phyloP scores from a whole-genome alignment of 2,888 invertebrate species.

The Andrena camellia region DNA sequence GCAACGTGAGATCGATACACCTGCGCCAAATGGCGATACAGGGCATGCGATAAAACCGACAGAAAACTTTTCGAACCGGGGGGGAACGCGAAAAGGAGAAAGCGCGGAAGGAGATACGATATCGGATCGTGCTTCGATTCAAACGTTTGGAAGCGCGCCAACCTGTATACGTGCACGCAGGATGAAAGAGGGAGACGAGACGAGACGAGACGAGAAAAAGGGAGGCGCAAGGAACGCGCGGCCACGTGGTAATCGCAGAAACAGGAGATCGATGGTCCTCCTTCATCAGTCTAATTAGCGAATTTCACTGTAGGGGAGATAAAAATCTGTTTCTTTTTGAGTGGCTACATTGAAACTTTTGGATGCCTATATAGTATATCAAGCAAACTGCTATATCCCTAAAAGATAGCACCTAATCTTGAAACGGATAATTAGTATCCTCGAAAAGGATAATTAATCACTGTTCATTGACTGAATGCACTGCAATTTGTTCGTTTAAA shows the following conservation, averaged over 20 bases:
- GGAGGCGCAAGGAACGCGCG: background rate
- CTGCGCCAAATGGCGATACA: constrained; percentile 32
- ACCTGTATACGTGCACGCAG: constrained; percentile 34
- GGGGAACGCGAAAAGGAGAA: constrained; percentile 40
- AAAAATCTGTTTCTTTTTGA: background rate
- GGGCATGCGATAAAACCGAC: constrained; percentile 44
- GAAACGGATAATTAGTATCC: no score
- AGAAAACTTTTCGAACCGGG: constrained; percentile 41
- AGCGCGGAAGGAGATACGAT: constrained; percentile 46
- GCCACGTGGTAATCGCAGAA: constrained; percentile 2
- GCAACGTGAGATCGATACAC: constrained; percentile 51
- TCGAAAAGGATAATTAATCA: no score
- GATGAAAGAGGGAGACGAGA: constrained; percentile 37
- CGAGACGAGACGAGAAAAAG: constrained; percentile 1
- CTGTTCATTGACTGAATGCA: no score
- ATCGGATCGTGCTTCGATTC: constrained; percentile 48
- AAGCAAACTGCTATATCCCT: no score
- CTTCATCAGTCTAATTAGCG: background rate
- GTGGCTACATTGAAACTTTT: no score
- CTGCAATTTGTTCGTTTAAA: no score
- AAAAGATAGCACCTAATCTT: no score
- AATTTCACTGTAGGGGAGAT: background rate
- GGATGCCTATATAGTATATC: no score
- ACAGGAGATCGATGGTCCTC: constrained; percentile 5
- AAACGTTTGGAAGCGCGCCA: constrained; percentile 57